A percentile compares a stretch with the other conserved stretches of the same genome.
Conservation (phyloP, 2,888 invertebrate species). For the Polymixis lichenea region DNA sequence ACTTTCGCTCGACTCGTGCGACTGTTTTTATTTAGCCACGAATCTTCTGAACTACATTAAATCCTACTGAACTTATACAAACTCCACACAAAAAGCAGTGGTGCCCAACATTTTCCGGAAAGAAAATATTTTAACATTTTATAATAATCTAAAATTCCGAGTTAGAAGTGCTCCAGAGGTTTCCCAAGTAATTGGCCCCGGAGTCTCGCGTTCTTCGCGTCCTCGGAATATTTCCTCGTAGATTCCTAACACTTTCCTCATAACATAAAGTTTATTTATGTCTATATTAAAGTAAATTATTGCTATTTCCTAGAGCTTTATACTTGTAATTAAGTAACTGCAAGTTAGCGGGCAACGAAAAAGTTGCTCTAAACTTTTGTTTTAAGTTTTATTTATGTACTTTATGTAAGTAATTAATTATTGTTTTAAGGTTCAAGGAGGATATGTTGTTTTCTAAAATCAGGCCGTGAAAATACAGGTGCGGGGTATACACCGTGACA, state of each 20-base stretch:
- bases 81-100: neutral
- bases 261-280: constrained; percentile 58
- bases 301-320: constrained; percentile 39
- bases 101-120: neutral
- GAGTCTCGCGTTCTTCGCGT: neutral
- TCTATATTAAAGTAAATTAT: constrained; percentile 53
- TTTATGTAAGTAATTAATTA: constrained; percentile 12
- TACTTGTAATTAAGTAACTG: constrained; percentile 49
- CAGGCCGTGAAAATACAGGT: neutral
- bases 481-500: too few species aligned
- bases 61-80: neutral
- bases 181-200: constrained; percentile 19
- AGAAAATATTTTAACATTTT: neutral
- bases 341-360: constrained; percentile 23
- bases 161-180: constrained; percentile 9
- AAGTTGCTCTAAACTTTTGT: constrained; percentile 25
- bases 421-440: neutral
- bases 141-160: constrained; percentile 6
- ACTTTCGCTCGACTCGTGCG: neutral
- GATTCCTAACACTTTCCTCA: constrained; percentile 36
- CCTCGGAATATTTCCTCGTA: constrained; percentile 29
- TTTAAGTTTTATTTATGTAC: constrained; percentile 11
- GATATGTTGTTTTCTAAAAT: rapidly evolving
- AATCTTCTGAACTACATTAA: neutral
- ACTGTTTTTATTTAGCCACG: neutral